These are phyloP conservation scores for Cephus nigrinus DNA, from an alignment of 2,888 invertebrate genomes.

Conservation along the genomic window DNA sequence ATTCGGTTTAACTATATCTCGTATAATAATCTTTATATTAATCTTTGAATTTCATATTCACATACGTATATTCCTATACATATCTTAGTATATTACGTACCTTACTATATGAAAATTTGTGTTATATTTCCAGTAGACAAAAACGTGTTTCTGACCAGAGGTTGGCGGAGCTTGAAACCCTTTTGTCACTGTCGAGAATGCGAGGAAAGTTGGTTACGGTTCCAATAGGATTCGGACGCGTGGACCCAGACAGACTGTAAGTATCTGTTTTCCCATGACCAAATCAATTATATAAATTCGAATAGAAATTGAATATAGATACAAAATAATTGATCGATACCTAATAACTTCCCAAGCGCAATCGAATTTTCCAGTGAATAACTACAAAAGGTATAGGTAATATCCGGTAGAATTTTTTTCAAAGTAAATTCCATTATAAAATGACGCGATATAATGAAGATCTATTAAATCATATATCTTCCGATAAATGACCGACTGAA, in stretches of 20 bases:
- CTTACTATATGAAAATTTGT: not conserved
- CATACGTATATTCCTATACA: not conserved
- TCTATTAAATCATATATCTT: no score
- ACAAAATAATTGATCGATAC: no score
- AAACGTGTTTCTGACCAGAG: conserved; percentile 72
- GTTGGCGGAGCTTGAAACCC: conserved; percentile 71
- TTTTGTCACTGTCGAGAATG: conserved; percentile 68
- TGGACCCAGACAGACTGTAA: conserved; percentile 71
- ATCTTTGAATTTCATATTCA: not conserved
- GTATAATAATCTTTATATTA: not conserved
- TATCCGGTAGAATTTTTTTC: no score
- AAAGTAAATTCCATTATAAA: no score
- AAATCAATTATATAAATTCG: no score
- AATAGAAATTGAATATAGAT: no score
- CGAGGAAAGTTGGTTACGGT: conserved; percentile 68
- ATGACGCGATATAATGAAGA: no score
- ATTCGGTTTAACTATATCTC: no score
- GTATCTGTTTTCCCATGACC: conserved; percentile 40
- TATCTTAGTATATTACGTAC: conserved; percentile 12
- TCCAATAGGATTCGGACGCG: conserved; percentile 68
- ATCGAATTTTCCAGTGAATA: no score
- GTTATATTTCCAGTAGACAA: conserved; percentile 61
- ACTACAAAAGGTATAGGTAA: no score
- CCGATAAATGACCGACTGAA: no score
- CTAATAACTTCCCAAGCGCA: no score